Evolutionary conservation across 2,888 invertebrate genomes (phyloP), one percentile per base, ranked within the genome.

Genomic region (Ceramica pisi): DNA sequence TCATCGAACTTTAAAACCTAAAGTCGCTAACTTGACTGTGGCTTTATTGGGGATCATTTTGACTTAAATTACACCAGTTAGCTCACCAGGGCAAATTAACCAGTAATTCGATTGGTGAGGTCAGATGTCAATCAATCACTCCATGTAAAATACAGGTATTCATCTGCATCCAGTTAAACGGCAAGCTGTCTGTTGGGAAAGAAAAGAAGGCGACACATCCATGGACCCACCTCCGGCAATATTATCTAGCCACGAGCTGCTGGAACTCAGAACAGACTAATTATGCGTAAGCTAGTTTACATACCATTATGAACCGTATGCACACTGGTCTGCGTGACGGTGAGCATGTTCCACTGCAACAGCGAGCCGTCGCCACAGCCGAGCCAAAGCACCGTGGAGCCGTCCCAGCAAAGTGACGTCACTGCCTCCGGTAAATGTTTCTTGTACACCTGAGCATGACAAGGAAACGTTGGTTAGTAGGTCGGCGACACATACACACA

Each of bases 251-350:
- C 46, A 46, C 19, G 48, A 8, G 1, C 48, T 14, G 8, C 9
- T n/a, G n/a, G n/a, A 38, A 38, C 38, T 4, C 31, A 31, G 31
- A 6, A 31, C 6, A 31, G 6, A 31, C 31, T 31, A 31, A 14
- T 41, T 5, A 5, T 14, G 41, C 41, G 4, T 14, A 38, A 38
- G 44, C 35, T 35, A n/a, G n/a, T 9, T 14, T 51, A 74, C 67
- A 59, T 80, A 98, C 98, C 97, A 85, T 95, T 90, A 90, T 98
- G 98, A 50, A 97, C 97, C 70, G 94, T 88, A 41, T 96, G 90
- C 82, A 96, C 91, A 35, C 88, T 87, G 19, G 93, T 85, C 77
- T 96, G 95, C 4, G 92, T 85, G 26, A 96, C 97, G 4, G 94
- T 92, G 75, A 94, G 92, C 87, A 96, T 93, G 88, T 97, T 93